Evolutionary conservation across 2,113 vertebrate species (phyloP).

Genomic region (Dicaeum eximium): DNA sequence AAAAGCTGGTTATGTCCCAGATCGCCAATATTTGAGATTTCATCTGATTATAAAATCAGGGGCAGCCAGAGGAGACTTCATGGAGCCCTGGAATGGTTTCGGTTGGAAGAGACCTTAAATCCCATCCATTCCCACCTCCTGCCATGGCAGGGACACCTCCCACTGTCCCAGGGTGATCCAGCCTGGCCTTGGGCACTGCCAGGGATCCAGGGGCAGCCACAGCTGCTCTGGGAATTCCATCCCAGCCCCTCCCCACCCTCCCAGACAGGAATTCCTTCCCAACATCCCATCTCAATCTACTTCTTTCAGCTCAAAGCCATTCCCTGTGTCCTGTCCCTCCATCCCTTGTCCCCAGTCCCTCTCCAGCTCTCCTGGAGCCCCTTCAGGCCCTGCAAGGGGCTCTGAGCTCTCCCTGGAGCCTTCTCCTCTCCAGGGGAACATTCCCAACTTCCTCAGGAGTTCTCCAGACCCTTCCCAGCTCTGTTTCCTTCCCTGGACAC

Average conservation of each 20-base stretch:
- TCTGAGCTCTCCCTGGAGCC: not conserved
- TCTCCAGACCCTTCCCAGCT: not conserved
- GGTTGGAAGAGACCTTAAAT: not conserved
- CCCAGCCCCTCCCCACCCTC: not conserved
- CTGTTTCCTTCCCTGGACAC: not conserved
- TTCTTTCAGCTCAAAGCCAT: not conserved
- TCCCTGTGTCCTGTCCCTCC: not conserved
- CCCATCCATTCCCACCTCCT: not conserved
- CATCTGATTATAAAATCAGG: no score
- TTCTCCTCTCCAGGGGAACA: not conserved
- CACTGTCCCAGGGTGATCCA: not conserved
- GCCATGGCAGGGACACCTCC: not conserved
- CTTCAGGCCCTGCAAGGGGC: not conserved
- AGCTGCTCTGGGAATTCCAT: not conserved
- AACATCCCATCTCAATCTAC: not conserved
- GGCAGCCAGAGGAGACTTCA: not conserved
- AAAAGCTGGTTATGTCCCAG: not conserved
- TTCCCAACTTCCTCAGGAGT: not conserved
- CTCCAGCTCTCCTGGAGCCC: not conserved
- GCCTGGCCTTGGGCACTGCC: rapidly evolving
- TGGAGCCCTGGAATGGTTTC: not conserved
- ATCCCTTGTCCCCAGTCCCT: not conserved
- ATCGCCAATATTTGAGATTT: not conserved
- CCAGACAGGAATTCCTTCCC: not conserved
- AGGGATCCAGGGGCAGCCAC: not conserved